These are phyloP conservation scores for Pristionchus entomophagus DNA, from an alignment of 2,888 invertebrate species.

Conservation along the genomic window DNA sequence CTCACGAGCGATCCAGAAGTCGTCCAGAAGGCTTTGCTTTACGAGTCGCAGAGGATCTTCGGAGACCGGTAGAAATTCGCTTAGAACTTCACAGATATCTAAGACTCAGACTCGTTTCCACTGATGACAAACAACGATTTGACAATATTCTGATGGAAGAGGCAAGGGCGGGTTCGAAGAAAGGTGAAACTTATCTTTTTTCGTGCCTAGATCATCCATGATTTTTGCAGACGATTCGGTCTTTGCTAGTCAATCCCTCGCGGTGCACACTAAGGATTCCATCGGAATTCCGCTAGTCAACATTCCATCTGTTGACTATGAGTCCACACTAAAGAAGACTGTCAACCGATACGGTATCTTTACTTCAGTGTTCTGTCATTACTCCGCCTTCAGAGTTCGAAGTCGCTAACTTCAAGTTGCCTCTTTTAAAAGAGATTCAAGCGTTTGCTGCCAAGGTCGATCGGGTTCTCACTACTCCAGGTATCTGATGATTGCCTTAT, in stretches of 20 bases:
- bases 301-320: conserved; percentile 61
- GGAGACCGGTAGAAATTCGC: conserved; percentile 79
- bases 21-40: conserved; percentile 68
- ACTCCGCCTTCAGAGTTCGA: conserved; percentile 81
- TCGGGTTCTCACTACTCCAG: conserved; percentile 81
- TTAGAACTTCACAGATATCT: not conserved
- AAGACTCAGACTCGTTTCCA: conserved; percentile 53
- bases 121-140: conserved; percentile 57
- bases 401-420: conserved; percentile 81
- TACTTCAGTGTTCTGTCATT: not conserved
- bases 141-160: conserved; percentile 59
- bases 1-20: conserved; percentile 49
- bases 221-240: conserved; percentile 54
- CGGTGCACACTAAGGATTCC: conserved; percentile 53
- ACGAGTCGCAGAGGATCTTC: conserved; percentile 87
- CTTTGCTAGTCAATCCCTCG: conserved; percentile 53
- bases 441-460: conserved; percentile 82
- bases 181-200: not conserved
- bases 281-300: conserved; percentile 64
- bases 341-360: conserved; percentile 74
- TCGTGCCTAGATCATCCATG: not conserved
- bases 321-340: conserved; percentile 77
- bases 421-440: conserved; percentile 83
- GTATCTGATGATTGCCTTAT: conserved; percentile 38
- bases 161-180: conserved; percentile 45